A percentile compares a stretch with the other conserved stretches of the same genome.
Evolutionary conservation across 1,140 invertebrate species (phyloP).

Genomic region (Laupala kohalensis): DNA sequence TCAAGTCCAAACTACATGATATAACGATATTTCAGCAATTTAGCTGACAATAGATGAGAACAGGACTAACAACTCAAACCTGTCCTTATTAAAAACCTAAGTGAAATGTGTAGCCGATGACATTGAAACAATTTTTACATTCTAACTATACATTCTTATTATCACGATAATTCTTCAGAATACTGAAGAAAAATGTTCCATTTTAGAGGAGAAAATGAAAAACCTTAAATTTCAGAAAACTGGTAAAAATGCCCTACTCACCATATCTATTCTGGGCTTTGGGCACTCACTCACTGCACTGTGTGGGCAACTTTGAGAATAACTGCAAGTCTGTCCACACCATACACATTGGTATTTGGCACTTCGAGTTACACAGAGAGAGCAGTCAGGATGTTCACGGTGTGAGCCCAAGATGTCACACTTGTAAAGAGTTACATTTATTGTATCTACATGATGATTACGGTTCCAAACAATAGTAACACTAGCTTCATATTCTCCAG

Average conservation of each 20-base stretch:
- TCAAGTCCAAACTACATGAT: no score
- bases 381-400: constrained; percentile 84
- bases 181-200: no score
- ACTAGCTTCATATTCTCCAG: constrained; percentile 74
- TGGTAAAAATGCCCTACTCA: constrained; percentile 24
- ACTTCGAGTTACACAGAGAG: constrained; percentile 78
- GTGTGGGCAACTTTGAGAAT: constrained; percentile 64
- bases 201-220: no score
- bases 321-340: constrained; percentile 79
- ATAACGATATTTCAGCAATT: no score
- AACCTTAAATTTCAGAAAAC: no score
- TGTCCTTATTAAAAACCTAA: no score
- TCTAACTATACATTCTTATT: no score
- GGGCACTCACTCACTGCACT: constrained; percentile 70
- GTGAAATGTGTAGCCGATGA: no score
- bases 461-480: constrained; percentile 86
- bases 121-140: no score
- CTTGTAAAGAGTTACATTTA: constrained; percentile 82
- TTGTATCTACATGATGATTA: constrained; percentile 82
- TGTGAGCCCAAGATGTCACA: constrained; percentile 87
- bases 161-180: no score
- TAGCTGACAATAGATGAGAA: no score
- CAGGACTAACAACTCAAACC: no score
- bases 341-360: constrained; percentile 81
- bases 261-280: constrained; percentile 82